These are phyloP conservation scores for Lacerta agilis DNA, from an alignment of 2,797 vertebrate species.

Conservation along the genomic window DNA sequence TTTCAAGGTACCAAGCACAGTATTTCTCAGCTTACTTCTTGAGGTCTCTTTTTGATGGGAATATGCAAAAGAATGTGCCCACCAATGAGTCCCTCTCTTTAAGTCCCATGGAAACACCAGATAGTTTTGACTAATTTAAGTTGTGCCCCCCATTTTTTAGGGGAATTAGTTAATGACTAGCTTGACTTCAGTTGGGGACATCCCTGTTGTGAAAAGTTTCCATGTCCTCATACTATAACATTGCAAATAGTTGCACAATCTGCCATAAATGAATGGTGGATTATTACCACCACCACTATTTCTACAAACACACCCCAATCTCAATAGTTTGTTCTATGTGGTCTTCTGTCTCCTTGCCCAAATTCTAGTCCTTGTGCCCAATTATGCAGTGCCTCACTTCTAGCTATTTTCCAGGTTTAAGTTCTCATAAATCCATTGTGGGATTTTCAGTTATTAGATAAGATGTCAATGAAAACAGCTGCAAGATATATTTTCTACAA, in stretches of 20 bases:
- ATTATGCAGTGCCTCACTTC: conserved; percentile 28
- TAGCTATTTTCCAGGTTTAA: conserved; percentile 58
- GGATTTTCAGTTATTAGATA: conserved; percentile 68
- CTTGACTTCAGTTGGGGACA: neutral
- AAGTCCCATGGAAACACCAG: neutral
- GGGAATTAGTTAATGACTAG: neutral
- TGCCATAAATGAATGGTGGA: neutral
- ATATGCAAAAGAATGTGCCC: neutral
- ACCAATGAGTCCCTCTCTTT: neutral
- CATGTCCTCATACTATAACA: neutral
- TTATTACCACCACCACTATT: too few relatives aligned
- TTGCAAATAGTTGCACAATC: neutral
- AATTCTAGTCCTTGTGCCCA: neutral
- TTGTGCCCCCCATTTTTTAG: neutral
- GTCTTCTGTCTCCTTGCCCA: neutral
- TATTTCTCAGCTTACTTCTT: neutral
- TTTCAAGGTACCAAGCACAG: neutral
- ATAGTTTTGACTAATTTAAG: neutral
- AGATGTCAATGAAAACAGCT: conserved; percentile 66
- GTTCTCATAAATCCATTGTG: conserved; percentile 63
- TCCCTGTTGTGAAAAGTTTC: neutral
- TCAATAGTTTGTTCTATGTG: too few relatives aligned
- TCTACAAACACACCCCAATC: too few relatives aligned
- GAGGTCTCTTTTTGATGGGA: neutral
- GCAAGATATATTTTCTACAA: conserved; percentile 69